Conservation (phyloP, 2,888 invertebrate genomes). For the Proisotoma minuta region DNA sequence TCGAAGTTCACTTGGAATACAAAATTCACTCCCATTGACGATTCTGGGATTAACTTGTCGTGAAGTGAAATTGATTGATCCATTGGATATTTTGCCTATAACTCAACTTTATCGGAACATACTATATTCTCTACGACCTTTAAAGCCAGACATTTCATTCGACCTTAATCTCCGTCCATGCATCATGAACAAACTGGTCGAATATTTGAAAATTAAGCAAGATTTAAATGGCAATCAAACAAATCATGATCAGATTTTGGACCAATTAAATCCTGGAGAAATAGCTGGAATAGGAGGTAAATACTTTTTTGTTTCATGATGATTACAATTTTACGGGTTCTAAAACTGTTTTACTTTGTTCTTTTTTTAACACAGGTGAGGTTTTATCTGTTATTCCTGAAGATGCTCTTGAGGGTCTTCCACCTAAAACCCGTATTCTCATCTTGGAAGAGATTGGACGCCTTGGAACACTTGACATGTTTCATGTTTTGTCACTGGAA, state of each 20-base stretch:
- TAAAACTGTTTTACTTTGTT: not conserved
- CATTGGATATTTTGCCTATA: slow-evolving; percentile 35
- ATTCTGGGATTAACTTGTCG: slow-evolving; percentile 43
- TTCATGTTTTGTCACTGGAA: slow-evolving; percentile 26
- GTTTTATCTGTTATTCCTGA: slow-evolving; percentile 37
- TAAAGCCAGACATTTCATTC: slow-evolving; percentile 29
- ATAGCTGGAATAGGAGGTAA: slow-evolving; percentile 41
- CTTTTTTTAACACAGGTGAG: slow-evolving; percentile 31
- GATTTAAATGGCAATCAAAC: slow-evolving; percentile 20
- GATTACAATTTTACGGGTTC: no score
- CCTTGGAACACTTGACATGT: slow-evolving; percentile 35
- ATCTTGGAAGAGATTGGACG: slow-evolving; percentile 42
- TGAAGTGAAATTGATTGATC: slow-evolving; percentile 34
- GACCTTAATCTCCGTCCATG: slow-evolving; percentile 38
- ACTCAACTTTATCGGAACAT: slow-evolving; percentile 36
- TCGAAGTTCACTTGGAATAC: slow-evolving; percentile 37
- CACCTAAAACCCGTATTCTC: slow-evolving; percentile 11
- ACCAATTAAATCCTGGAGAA: slow-evolving; percentile 33
- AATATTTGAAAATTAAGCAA: slow-evolving; percentile 33
- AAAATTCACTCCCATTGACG: slow-evolving; percentile 37
- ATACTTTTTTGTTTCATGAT: no score
- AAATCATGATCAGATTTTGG: slow-evolving; percentile 27
- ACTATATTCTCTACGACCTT: slow-evolving; percentile 28
- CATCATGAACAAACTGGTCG: slow-evolving; percentile 34
- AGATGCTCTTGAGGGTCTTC: slow-evolving; percentile 25